These are phyloP conservation scores for Pelvicachromis taeniatus DNA, from an alignment of 2,113 vertebrate species.

Conservation along the genomic window DNA sequence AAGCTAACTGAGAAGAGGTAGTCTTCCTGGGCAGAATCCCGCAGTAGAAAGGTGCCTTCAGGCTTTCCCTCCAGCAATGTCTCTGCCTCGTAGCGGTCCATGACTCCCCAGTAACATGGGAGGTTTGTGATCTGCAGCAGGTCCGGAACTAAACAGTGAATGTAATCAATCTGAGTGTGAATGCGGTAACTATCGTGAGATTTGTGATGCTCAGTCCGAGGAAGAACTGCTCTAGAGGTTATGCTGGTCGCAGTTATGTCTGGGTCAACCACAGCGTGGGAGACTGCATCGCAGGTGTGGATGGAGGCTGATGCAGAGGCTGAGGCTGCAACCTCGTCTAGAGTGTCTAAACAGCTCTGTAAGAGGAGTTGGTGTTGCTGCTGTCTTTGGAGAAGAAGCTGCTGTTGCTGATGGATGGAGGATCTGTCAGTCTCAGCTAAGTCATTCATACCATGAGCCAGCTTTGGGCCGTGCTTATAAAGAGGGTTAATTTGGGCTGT, in stretches of 20 bases:
- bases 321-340: constrained; percentile 73
- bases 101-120: constrained; percentile 82
- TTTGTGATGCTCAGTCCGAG: constrained; percentile 39
- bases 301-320: constrained; percentile 39
- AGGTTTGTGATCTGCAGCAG: constrained; percentile 77
- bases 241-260: neutral
- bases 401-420: constrained; percentile 59
- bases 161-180: constrained; percentile 81
- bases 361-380: constrained; percentile 72
- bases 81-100: constrained; percentile 83
- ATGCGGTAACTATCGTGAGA: constrained; percentile 65
- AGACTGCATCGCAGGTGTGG: neutral
- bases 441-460: constrained; percentile 78
- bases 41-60: constrained; percentile 80
- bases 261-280: constrained; percentile 22
- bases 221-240: constrained; percentile 3
- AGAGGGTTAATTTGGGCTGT: constrained; percentile 77
- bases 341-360: constrained; percentile 75
- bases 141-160: constrained; percentile 81
- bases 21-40: constrained; percentile 84
- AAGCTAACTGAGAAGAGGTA: constrained; percentile 85
- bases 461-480: constrained; percentile 79
- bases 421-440: constrained; percentile 62
- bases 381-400: constrained; percentile 63
- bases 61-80: constrained; percentile 77